Percentiles rank a stretch among this genome's conserved stretches.
phyloP scores from a whole-genome alignment of 2,888 invertebrate species.

The Volucella bombylans region DNA sequence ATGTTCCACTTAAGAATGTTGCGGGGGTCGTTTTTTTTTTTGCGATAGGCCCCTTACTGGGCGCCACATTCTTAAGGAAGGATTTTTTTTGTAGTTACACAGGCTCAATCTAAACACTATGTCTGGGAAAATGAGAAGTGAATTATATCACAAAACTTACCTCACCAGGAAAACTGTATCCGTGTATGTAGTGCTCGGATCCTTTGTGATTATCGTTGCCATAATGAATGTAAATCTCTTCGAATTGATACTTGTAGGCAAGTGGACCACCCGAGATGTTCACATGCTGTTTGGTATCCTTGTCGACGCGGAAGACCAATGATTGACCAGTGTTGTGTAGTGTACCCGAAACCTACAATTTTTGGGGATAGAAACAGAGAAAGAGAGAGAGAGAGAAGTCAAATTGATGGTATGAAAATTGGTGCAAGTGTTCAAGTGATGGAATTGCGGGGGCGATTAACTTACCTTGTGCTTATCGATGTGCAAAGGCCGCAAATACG shows the following conservation, averaged over 20 bases:
- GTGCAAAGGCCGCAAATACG: constrained; percentile 93
- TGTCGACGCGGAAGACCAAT: constrained; percentile 94
- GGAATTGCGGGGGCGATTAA: constrained; percentile 23
- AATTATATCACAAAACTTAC: constrained; percentile 83
- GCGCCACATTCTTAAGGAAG: constrained; percentile 23
- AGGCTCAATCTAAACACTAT: constrained; percentile 10
- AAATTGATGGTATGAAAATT: constrained; percentile 33
- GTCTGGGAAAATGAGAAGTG: neutral
- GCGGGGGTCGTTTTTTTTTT: neutral
- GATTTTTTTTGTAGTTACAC: neutral
- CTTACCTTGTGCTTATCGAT: constrained; percentile 96
- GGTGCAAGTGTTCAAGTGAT: constrained; percentile 39
- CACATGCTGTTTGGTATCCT: constrained; percentile 94
- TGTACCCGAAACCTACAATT: constrained; percentile 90
- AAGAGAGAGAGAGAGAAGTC: neutral
- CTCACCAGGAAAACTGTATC: constrained; percentile 98
- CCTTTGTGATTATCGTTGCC: constrained; percentile 94
- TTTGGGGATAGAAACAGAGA: constrained; percentile 1
- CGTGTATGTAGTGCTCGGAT: constrained; percentile 97
- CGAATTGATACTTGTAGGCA: constrained; percentile 96
- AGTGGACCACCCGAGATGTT: constrained; percentile 98
- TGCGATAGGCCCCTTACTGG: constrained; percentile 22
- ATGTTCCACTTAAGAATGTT: constrained; percentile 55
- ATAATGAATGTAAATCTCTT: constrained; percentile 97
- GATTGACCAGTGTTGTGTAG: constrained; percentile 97